A percentile compares a stretch with the other conserved stretches of the same genome.
phyloP scores from a whole-genome alignment of 2,113 vertebrate genomes.

The Tetrao urogallus region DNA sequence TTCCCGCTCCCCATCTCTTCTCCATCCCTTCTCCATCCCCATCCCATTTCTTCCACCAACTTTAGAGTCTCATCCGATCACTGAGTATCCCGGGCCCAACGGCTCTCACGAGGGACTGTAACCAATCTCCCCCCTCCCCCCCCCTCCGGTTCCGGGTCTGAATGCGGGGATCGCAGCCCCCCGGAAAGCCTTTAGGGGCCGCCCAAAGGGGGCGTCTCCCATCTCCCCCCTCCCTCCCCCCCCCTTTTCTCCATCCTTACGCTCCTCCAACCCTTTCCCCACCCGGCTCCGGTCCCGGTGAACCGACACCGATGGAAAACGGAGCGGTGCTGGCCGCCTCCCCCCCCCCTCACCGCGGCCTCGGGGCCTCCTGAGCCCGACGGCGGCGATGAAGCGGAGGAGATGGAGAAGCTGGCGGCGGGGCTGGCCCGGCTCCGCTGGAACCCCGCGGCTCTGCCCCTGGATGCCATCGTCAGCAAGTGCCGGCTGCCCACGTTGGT shows the following conservation, averaged over 20 bases:
- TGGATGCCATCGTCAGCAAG: slow-evolving; percentile 93
- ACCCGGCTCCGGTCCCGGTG: background rate
- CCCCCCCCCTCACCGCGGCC: background rate
- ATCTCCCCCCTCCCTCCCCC: background rate
- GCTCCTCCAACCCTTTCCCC: no score
- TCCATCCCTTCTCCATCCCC: background rate
- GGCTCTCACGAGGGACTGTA: no score
- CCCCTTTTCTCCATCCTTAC: no score
- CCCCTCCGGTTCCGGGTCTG: no score
- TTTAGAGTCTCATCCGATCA: background rate
- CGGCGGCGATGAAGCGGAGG: background rate
- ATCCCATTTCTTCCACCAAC: background rate
- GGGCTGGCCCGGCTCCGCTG: slow-evolving; percentile 89
- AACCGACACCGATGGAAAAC: background rate
- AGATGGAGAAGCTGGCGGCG: slow-evolving; percentile 76
- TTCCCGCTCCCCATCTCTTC: background rate
- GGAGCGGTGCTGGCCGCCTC: background rate
- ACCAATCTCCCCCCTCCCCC: no score
- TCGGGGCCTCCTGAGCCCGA: background rate
- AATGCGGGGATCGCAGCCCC: background rate
- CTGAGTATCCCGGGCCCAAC: background rate
- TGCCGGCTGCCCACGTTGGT: slow-evolving; percentile 91
- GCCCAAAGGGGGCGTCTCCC: background rate
- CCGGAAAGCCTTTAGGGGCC: background rate
- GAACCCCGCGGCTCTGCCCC: slow-evolving; percentile 90